Evolutionary conservation across 1,140 invertebrate species (phyloP), one percentile per base, ranked within the genome.

Genomic region (Metaphire vulgaris): DNA sequence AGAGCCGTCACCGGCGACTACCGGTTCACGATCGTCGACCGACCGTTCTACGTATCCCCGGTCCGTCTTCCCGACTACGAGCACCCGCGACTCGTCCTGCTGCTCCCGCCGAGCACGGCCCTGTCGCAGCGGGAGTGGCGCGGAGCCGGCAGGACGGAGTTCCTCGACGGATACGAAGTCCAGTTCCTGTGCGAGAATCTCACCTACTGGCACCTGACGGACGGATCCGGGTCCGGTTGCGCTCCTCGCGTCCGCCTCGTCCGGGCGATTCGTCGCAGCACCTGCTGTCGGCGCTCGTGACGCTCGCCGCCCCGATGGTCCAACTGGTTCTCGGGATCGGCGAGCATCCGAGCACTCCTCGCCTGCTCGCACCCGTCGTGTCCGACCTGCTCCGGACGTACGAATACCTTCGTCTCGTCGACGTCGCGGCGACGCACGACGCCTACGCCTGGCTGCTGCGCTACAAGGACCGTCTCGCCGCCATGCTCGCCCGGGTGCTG

Each of bases 401-500:
- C 31, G 77, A 78, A 12, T 78, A 78, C 69, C 68, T 74, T 34
- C 56, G 74, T 16, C n/a, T 30, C 68, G 72, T 78, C 14, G 77
- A 78, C 32, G 56, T 29, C n/a, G 33, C 75, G 28, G 31, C 69
- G 0, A 1, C 14, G 41, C 1, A 34, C 16, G 66, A 69, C 26
- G 31, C 69, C 26, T 78, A 78, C 32, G 31, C 68, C 6, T 78
- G 77, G 77, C 74, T 78, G 21, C 31, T 33, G 28, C 75, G 69
- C 34, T 75, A 78, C 65, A 78, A 78, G 68, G 77, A 78, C 30
- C 77, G 76, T 16, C 71, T 80, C 2, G 69, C 79, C 1, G 74
- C 79, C 12, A 80, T 80, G 79, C 74, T 80, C 33, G 70, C 79
- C 6, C 78, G 80, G 71, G 64, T 72, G 65, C 65, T 80, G 28